A percentile compares a stretch with the other conserved stretches of the same genome.
phyloP scores from a whole-genome alignment of 2,888 invertebrate species.

The Polydrusus tereticollis region DNA sequence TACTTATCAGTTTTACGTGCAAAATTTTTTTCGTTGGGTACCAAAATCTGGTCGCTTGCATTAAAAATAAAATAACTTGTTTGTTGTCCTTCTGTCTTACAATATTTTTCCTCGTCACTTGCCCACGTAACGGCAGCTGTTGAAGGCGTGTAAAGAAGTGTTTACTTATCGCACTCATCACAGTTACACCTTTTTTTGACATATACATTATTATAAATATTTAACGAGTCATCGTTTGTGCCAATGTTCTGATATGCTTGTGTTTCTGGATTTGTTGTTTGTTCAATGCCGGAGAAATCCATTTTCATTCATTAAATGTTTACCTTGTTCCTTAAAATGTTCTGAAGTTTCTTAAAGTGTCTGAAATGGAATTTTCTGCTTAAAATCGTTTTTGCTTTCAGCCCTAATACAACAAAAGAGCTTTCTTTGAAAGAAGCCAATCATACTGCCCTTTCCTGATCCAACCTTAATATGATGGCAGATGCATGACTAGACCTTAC shows the following conservation, averaged over 20 bases:
- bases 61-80: neutral
- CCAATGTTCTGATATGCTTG: neutral
- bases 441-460: neutral
- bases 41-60: neutral
- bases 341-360: too few relatives aligned
- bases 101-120: neutral
- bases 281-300: too few relatives aligned
- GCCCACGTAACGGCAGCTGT: neutral
- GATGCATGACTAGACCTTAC: neutral
- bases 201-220: neutral
- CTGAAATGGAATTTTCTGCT: too few relatives aligned
- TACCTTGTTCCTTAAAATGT: too few relatives aligned
- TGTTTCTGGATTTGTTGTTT: neutral
- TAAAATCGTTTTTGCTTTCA: too few relatives aligned
- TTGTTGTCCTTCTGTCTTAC: neutral
- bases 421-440: neutral
- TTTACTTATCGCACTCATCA: neutral
- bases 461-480: neutral
- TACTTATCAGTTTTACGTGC: too few relatives aligned
- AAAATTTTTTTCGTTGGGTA: neutral
- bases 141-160: neutral
- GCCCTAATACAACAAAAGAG: too few relatives aligned
- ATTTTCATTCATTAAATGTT: too few relatives aligned
- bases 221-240: neutral
- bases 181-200: slow-evolving; percentile 1